These are phyloP conservation scores for Pseudachorutes palmiensis DNA, from an alignment of 1,140 invertebrate genomes.

Conservation along the genomic window DNA sequence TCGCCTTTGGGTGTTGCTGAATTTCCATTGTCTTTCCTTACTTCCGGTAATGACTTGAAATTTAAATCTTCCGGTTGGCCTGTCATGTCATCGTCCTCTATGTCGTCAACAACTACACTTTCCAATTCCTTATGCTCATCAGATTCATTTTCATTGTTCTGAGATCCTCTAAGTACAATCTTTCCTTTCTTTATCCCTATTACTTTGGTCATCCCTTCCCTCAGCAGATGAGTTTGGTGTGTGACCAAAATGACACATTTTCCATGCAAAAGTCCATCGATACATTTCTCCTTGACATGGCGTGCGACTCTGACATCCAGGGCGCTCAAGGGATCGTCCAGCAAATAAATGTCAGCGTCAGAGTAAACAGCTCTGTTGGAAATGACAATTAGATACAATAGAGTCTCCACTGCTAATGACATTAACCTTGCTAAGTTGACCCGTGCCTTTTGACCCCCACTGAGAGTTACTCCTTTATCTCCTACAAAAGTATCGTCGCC, in stretches of 20 bases:
- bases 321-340: constrained; percentile 47
- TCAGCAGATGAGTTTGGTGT: constrained; percentile 42
- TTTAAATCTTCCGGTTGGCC: constrained; percentile 44
- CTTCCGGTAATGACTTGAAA: no score
- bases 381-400: neutral
- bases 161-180: constrained; percentile 48
- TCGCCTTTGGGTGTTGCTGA: constrained; percentile 51
- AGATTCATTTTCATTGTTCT: constrained; percentile 37
- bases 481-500: constrained; percentile 82
- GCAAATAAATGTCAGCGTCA: constrained; percentile 46
- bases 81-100: neutral
- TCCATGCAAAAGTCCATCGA: constrained; percentile 39
- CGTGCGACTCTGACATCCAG: constrained; percentile 48
- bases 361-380: constrained; percentile 43
- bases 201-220: constrained; percentile 23
- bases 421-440: constrained; percentile 66
- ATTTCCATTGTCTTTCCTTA: no score
- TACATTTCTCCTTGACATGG: constrained; percentile 46
- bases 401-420: constrained; percentile 41
- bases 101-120: neutral
- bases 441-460: constrained; percentile 77
- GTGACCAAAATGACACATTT: constrained; percentile 43
- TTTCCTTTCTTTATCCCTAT: constrained; percentile 24
- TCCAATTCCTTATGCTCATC: neutral
- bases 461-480: constrained; percentile 70